A percentile compares a stretch with the other conserved stretches of the same genome.
Evolutionary conservation across 2,113 vertebrate genomes (phyloP).

Genomic region (Saguinus midas): DNA sequence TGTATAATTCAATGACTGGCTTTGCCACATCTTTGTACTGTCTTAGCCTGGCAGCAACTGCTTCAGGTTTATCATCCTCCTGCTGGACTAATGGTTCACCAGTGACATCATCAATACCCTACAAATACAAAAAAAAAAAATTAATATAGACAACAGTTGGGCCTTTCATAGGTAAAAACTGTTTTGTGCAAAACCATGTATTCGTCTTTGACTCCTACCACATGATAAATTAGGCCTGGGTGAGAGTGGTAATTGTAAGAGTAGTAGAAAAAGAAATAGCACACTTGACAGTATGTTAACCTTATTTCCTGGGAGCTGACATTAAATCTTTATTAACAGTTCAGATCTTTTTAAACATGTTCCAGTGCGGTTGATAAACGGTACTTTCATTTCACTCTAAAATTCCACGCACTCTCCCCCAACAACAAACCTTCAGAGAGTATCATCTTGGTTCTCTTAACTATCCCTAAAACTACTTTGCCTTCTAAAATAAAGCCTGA

Average conservation of each 20-base stretch:
- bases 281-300: neutral
- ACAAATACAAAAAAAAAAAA: conserved; percentile 54
- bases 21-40: conserved; percentile 97
- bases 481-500: neutral
- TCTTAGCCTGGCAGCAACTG: conserved; percentile 89
- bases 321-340: neutral
- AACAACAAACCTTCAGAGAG: neutral
- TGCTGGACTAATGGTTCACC: conserved; percentile 93
- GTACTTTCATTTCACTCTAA: neutral
- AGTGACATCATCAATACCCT: conserved; percentile 94
- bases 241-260: neutral
- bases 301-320: neutral
- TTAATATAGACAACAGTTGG: neutral
- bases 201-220: neutral
- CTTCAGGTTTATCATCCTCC: conserved; percentile 93
- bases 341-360: neutral
- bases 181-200: neutral
- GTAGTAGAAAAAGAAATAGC: neutral
- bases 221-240: neutral
- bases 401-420: neutral
- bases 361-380: neutral
- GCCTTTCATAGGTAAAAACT: neutral
- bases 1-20: conserved; percentile 95
- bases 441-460: neutral
- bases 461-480: neutral